Evolutionary conservation across 2,888 invertebrate species (phyloP).

Genomic region (Steromphala cineraria): DNA sequence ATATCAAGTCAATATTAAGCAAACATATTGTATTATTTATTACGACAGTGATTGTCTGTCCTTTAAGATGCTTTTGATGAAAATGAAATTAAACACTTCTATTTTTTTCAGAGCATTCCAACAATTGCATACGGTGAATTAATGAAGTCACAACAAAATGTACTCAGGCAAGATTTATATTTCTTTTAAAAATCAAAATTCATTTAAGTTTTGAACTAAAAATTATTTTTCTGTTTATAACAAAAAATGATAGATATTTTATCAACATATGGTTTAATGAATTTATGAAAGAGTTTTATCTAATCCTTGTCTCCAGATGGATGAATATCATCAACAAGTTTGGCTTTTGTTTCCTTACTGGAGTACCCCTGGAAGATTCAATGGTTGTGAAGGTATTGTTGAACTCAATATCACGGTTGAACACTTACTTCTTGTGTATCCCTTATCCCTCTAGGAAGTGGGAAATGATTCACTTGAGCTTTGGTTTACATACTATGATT

Average conservation of each 20-base stretch:
- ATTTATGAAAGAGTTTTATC: not conserved
- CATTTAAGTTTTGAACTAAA: too few relatives aligned
- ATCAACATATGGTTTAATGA: too few relatives aligned
- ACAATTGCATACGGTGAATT: conserved; percentile 16
- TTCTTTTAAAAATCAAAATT: not conserved
- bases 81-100: not conserved
- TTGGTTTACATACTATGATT: too few relatives aligned
- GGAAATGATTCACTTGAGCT: too few relatives aligned
- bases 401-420: too few relatives aligned
- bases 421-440: too few relatives aligned
- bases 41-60: not conserved
- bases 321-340: conserved; percentile 52
- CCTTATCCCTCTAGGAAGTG: too few relatives aligned
- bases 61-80: not conserved
- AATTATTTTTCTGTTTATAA: too few relatives aligned
- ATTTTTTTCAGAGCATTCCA: conserved; percentile 22
- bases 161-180: conserved; percentile 26
- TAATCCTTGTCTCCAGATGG: conserved; percentile 45
- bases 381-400: conserved; percentile 46
- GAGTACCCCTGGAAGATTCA: conserved; percentile 51
- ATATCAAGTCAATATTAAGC: not conserved
- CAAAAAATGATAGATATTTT: too few relatives aligned
- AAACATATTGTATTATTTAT: not conserved
- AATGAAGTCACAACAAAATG: conserved; percentile 16
- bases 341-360: conserved; percentile 56